These are phyloP conservation scores for Pongo abelii DNA, from an alignment of 2,113 vertebrate species.

Conservation along the genomic window DNA sequence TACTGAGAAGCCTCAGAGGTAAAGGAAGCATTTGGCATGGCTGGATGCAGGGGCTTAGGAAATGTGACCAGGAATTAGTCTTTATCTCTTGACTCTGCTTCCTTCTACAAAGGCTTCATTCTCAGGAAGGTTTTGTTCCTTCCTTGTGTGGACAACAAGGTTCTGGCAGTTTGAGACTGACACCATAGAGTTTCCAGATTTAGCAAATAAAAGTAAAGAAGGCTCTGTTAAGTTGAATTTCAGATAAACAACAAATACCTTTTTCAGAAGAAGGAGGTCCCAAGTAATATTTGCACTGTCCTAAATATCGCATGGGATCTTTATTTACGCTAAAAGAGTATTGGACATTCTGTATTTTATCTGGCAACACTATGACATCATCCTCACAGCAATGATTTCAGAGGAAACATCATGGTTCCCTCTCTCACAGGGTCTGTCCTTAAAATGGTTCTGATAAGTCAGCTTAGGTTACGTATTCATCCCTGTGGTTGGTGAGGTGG, in stretches of 20 bases:
- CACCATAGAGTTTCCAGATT: background rate
- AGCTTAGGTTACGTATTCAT: background rate
- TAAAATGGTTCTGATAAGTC: background rate
- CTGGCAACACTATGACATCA: background rate
- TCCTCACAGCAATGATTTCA: background rate
- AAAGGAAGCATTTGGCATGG: background rate
- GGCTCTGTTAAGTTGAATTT: background rate
- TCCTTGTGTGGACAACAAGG: background rate
- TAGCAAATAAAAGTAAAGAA: background rate
- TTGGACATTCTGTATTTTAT: background rate
- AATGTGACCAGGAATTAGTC: background rate
- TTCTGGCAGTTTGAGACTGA: background rate
- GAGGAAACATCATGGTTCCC: background rate
- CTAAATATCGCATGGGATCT: background rate
- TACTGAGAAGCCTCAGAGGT: background rate
- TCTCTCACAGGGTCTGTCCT: background rate
- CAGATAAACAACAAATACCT: background rate
- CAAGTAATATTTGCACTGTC: background rate
- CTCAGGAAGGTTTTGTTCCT: background rate
- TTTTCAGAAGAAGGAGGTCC: background rate
- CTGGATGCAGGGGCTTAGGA: background rate
- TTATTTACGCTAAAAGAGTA: background rate
- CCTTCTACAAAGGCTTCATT: background rate
- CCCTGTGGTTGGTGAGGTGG: background rate
- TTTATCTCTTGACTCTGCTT: background rate